A percentile compares a stretch with the other conserved stretches of the same genome.
These are phyloP conservation scores for Drosophila sordidapex DNA, from an alignment of 2,888 invertebrate genomes.

Conservation along the genomic window DNA sequence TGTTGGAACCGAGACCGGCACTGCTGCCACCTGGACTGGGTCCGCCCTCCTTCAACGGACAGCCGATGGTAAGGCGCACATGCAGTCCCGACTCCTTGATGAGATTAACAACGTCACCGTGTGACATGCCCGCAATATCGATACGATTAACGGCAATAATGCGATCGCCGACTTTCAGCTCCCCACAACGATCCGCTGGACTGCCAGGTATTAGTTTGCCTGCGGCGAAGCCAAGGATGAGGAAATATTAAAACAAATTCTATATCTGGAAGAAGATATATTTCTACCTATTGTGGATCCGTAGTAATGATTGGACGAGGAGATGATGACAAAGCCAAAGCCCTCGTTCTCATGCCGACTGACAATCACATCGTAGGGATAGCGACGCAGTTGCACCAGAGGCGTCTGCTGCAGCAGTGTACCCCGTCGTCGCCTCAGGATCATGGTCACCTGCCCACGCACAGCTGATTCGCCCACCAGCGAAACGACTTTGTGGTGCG, in stretches of 20 bases:
- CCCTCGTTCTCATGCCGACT: slow-evolving; percentile 96
- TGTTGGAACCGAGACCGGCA: slow-evolving; percentile 67
- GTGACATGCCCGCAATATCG: slow-evolving; percentile 95
- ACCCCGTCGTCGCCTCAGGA: slow-evolving; percentile 87
- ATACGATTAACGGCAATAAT: slow-evolving; percentile 97
- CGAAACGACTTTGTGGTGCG: slow-evolving; percentile 97
- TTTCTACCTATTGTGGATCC: slow-evolving; percentile 93
- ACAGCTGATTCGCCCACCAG: slow-evolving; percentile 95
- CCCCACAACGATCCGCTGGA: slow-evolving; percentile 97
- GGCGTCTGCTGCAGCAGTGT: slow-evolving; percentile 50
- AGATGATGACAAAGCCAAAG: slow-evolving; percentile 99
- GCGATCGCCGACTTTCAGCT: slow-evolving; percentile 96
- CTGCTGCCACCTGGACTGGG: slow-evolving; percentile 70
- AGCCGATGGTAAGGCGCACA: slow-evolving; percentile 92
- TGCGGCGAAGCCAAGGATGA: slow-evolving; percentile 75
- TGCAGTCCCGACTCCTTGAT: slow-evolving; percentile 98
- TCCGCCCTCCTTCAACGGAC: slow-evolving; percentile 81
- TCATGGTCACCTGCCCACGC: slow-evolving; percentile 93
- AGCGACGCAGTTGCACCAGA: slow-evolving; percentile 67
- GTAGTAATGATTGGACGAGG: slow-evolving; percentile 92
- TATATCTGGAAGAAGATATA: not conserved
- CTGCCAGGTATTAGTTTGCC: slow-evolving; percentile 97
- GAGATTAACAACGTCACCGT: slow-evolving; percentile 98
- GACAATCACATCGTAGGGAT: slow-evolving; percentile 96
- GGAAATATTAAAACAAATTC: not conserved